These are phyloP conservation scores for Panonychus citri DNA, from an alignment of 1,140 invertebrate species.

Conservation along the genomic window DNA sequence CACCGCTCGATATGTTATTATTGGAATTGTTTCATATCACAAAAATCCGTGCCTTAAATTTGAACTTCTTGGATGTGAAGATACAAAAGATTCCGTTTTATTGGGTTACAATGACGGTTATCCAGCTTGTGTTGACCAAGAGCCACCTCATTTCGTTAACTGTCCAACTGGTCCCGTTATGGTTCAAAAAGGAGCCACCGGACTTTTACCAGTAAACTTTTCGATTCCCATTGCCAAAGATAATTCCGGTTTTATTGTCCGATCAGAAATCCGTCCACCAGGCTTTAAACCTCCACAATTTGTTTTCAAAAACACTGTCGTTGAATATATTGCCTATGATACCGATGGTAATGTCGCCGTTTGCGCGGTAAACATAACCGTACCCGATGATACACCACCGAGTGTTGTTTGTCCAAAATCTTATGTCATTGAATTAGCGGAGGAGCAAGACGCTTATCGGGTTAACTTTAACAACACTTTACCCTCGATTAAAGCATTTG, in stretches of 20 bases:
- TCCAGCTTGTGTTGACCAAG: constrained; percentile 73
- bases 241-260: constrained; percentile 76
- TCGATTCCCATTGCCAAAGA: constrained; percentile 74
- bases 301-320: constrained; percentile 69
- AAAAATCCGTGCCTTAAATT: constrained; percentile 88
- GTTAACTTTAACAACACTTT: constrained; percentile 82
- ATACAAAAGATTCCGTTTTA: constrained; percentile 40
- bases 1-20: constrained; percentile 69
- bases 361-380: constrained; percentile 83
- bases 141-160: constrained; percentile 84
- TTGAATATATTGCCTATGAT: constrained; percentile 86
- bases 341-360: constrained; percentile 91
- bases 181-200: constrained; percentile 60
- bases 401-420: constrained; percentile 77
- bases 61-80: constrained; percentile 80
- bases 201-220: constrained; percentile 66
- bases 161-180: constrained; percentile 46
- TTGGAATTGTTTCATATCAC: constrained; percentile 81
- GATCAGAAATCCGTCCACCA: constrained; percentile 67
- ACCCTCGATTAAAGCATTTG: constrained; percentile 56
- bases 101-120: constrained; percentile 81
- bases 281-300: constrained; percentile 68
- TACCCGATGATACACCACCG: constrained; percentile 82
- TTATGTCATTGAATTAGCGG: constrained; percentile 73
- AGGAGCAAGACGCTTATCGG: constrained; percentile 63